Evolutionary conservation across 2,113 vertebrate genomes (phyloP), one percentile per base, ranked within the genome.

Genomic region (Ceratotherium simum): DNA sequence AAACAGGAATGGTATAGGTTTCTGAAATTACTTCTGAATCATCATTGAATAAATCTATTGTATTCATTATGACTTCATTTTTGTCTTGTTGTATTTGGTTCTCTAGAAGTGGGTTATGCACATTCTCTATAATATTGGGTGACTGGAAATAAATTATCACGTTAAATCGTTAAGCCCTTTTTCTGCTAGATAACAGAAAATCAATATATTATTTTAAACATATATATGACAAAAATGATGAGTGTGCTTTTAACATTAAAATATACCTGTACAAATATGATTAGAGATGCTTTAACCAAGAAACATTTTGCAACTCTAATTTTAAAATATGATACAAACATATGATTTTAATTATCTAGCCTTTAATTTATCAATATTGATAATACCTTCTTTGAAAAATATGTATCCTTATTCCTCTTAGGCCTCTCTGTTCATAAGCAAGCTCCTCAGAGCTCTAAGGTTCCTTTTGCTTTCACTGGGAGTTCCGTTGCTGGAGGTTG

Each of bases 11-110:
- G 18, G 12, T 33, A 58, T 21, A 75, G 31, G 8, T 3, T 72
- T 87, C 81, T 88, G 70, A 93, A 86, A 39, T 91, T 92, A 70
- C 18, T 84, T 93, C 18, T 95, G 75, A 70, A 33, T 94, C 10
- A 73, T 76, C 29, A 62, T 31, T 39, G 3, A 33, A 31, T 81
- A 64, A 70, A 46, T 80, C 17, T 83, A 2, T 62, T 93, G 20
- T 65, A 36, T 65, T 76, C 11, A 33, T 67, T 93, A 21, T 89
- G 21, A 90, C 39, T 92, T 93, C 14, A 17, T 73, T 97, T 86
- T 82, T 79, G 5, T 78, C 31, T 69, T 78, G 2, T 58, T 90
- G 33, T 65, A 3, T 91, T 92, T 72, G 3, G 83, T 29, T 97
- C 21, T 79, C 79, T 58, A 85, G 42, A 75, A 85, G 8, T 89